Evolutionary conservation across 2,113 vertebrate species (phyloP).

Genomic region (Prionailurus bengalensis): DNA sequence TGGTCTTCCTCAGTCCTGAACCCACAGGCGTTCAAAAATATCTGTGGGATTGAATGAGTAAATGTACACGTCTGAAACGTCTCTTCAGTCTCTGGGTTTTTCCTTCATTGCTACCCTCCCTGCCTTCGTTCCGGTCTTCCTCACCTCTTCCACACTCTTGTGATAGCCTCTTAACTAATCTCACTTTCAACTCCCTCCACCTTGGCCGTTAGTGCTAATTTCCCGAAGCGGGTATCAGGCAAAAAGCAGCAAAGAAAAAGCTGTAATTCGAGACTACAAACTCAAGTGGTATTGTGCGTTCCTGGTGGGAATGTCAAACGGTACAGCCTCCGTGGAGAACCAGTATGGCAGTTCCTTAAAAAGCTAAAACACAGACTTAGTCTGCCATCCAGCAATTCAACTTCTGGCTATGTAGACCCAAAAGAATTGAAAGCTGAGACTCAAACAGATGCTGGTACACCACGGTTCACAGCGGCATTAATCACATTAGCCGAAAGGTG

Average conservation of each 20-base stretch:
- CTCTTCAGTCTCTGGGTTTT: not conserved
- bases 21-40: not conserved
- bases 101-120: not conserved
- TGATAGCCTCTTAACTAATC: not conserved
- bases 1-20: not conserved
- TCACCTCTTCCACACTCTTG: not conserved
- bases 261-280: not conserved
- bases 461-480: accelerated
- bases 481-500: accelerated
- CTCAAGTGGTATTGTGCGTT: not conserved
- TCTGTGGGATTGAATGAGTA: not conserved
- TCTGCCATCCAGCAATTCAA: not conserved
- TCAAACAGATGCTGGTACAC: not conserved
- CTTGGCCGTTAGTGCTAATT: not conserved
- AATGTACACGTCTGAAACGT: not conserved
- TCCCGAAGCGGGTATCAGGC: not conserved
- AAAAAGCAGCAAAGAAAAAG: not conserved
- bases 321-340: not conserved
- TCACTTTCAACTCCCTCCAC: not conserved
- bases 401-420: not conserved
- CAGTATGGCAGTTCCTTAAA: not conserved
- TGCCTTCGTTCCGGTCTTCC: not conserved
- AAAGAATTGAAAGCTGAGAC: not conserved
- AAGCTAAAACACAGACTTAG: not conserved
- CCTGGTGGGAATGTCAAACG: no score